Evolutionary conservation across 2,888 invertebrate species (phyloP).

Genomic region (Drosophila lacicola): DNA sequence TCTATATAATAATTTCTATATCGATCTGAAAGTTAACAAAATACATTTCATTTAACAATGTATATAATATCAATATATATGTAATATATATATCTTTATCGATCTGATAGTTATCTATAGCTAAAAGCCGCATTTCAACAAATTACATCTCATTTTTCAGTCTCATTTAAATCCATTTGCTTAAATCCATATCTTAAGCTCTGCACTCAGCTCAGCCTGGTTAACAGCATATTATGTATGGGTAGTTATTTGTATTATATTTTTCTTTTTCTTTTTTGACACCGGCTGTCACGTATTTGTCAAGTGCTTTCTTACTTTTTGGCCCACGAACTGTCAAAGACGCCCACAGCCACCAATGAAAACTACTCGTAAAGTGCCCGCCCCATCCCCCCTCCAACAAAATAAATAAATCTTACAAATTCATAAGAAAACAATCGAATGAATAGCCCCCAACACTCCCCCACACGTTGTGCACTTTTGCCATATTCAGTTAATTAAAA

Average conservation of each 20-base stretch:
- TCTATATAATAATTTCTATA: no score
- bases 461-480: slow-evolving; percentile 49
- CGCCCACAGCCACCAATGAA: slow-evolving; percentile 36
- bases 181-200: slow-evolving; percentile 5
- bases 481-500: slow-evolving; percentile 76
- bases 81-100: no score
- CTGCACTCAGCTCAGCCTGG: neutral
- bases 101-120: no score
- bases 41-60: no score
- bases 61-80: no score
- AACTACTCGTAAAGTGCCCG: slow-evolving; percentile 14
- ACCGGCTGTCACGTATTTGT: slow-evolving; percentile 36
- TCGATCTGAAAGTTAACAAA: no score
- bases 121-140: no score
- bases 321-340: slow-evolving; percentile 53
- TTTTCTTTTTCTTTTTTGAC: slow-evolving; percentile 7
- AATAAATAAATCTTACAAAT: slow-evolving; percentile 43
- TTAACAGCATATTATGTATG: slow-evolving; percentile 8
- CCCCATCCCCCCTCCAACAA: neutral
- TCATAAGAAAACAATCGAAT: slow-evolving; percentile 26
- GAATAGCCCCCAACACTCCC: slow-evolving; percentile 52
- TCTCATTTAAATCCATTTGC: neutral
- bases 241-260: slow-evolving; percentile 20
- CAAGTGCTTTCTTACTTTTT: slow-evolving; percentile 54
- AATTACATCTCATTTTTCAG: no score